These are phyloP conservation scores for Tretioscincus oriximinensis DNA, from an alignment of 2,113 vertebrate genomes.

Conservation along the genomic window DNA sequence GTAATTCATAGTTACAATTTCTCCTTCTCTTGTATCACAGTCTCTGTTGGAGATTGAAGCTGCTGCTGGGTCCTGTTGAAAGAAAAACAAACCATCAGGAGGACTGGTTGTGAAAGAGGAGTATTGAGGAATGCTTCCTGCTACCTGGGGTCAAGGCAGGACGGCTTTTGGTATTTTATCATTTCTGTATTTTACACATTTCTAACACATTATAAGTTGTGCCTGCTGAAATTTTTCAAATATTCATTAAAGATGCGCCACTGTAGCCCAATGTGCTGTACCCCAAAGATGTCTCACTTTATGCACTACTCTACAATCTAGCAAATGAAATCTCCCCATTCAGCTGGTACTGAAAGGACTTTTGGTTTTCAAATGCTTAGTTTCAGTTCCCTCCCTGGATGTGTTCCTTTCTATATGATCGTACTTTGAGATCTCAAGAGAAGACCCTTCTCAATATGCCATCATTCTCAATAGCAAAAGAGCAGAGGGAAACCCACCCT, in stretches of 20 bases:
- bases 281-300: no score
- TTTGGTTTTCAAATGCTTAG: background rate
- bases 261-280: no score
- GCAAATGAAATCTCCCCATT: background rate
- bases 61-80: slow-evolving; percentile 85
- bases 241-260: no score
- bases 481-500: no score
- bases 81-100: slow-evolving; percentile 50
- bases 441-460: no score
- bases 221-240: no score
- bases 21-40: slow-evolving; percentile 85
- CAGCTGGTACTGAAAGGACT: background rate
- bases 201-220: no score
- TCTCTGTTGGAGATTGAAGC: slow-evolving; percentile 85
- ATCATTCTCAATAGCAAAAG: no score
- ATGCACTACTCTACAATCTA: background rate
- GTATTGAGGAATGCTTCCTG: background rate
- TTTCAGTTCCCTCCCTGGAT: background rate
- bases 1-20: slow-evolving; percentile 94
- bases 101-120: slow-evolving; percentile 15
- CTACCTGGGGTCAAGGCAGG: background rate
- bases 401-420: background rate
- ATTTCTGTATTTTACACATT: no score
- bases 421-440: no score
- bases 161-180: rapidly evolving